Percentiles rank a stretch among this genome's conserved stretches.
These are phyloP conservation scores for Hippocampus kuda DNA, from an alignment of 2,797 vertebrate species.

Conservation along the genomic window DNA sequence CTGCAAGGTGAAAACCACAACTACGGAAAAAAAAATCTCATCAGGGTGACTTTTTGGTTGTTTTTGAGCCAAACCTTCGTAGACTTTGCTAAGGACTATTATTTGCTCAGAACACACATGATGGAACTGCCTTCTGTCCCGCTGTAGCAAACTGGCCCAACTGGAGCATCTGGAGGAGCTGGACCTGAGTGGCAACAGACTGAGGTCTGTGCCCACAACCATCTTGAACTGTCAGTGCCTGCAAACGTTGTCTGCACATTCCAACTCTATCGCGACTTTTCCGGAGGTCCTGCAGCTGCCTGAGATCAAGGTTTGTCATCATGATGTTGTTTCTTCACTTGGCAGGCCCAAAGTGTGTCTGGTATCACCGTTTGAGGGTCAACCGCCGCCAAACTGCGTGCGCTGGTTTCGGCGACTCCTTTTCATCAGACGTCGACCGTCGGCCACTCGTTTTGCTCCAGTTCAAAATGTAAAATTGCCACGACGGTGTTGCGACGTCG, in stretches of 20 bases:
- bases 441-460: no score
- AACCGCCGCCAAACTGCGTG: no score
- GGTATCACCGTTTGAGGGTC: no score
- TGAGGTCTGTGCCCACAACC: slow-evolving; percentile 88
- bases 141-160: slow-evolving; percentile 88
- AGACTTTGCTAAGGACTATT: no score
- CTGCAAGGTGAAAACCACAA: slow-evolving; percentile 74
- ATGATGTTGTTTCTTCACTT: neutral
- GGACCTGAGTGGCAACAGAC: slow-evolving; percentile 88
- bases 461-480: no score
- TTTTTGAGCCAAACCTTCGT: no score
- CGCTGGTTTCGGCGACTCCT: no score
- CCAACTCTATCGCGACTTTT: slow-evolving; percentile 88
- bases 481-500: no score
- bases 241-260: slow-evolving; percentile 90
- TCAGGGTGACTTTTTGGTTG: no score
- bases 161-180: slow-evolving; percentile 93
- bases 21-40: neutral
- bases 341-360: neutral
- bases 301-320: slow-evolving; percentile 81
- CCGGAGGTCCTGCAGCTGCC: slow-evolving; percentile 92
- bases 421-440: no score
- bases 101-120: no score
- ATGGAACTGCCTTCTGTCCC: neutral
- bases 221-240: slow-evolving; percentile 83